These are phyloP conservation scores for Anser brachyrhynchus DNA, from an alignment of 2,113 vertebrate species.

Conservation along the genomic window DNA sequence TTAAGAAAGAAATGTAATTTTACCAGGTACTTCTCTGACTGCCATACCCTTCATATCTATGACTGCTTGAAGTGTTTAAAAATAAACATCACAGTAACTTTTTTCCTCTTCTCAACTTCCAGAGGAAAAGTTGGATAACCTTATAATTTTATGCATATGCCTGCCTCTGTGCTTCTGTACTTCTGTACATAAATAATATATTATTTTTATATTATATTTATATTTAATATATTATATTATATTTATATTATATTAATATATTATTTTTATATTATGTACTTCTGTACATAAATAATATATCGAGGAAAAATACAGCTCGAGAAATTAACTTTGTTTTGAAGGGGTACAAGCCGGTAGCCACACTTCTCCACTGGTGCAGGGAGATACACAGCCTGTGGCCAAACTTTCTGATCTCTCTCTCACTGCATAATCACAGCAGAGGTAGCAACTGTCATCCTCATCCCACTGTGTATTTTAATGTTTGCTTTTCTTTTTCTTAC, in stretches of 20 bases:
- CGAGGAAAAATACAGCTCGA: background rate
- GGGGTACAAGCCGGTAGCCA: background rate
- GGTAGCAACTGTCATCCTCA: background rate
- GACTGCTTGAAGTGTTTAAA: background rate
- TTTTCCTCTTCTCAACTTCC: background rate
- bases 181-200: background rate
- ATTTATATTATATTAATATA: too few species aligned
- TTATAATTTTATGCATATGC: background rate
- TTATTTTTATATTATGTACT: too few species aligned
- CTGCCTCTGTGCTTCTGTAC: background rate
- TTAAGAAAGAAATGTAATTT: background rate
- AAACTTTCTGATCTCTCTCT: background rate
- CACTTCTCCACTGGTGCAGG: background rate
- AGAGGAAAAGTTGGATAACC: background rate
- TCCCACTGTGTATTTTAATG: constrained; percentile 20
- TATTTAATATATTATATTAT: too few species aligned
- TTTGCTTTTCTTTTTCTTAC: constrained; percentile 29
- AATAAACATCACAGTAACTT: background rate
- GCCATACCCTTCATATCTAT: background rate
- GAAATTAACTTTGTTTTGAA: constrained; percentile 13
- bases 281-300: background rate
- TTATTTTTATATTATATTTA: too few species aligned
- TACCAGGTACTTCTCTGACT: background rate
- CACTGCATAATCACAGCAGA: background rate
- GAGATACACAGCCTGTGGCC: constrained; percentile 19